phyloP scores from a whole-genome alignment of 2,888 invertebrate genomes.

The Dicroscelio sp. region DNA sequence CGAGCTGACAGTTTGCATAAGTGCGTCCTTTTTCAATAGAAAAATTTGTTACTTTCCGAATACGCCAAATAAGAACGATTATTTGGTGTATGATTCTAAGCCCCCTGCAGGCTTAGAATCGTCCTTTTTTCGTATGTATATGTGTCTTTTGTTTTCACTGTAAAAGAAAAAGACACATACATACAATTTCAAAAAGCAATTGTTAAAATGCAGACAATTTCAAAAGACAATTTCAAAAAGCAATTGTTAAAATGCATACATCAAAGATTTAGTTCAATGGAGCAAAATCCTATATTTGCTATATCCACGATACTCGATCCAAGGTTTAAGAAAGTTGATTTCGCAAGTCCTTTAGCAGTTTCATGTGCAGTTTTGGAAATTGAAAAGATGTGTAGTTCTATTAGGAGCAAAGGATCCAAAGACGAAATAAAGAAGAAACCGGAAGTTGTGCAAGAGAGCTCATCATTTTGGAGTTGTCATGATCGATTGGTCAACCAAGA shows the following conservation, averaged over 20 bases:
- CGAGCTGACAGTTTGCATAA: too few species aligned
- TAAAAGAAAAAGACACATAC: too few species aligned
- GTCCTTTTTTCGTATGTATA: too few species aligned
- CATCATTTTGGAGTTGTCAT: constrained; percentile 16
- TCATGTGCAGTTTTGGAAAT: constrained; percentile 3
- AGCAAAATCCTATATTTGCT: constrained; percentile 8
- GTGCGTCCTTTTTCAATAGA: too few species aligned
- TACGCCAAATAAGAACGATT: too few species aligned
- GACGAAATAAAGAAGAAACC: not conserved
- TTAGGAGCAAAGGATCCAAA: not conserved
- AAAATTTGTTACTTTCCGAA: too few species aligned
- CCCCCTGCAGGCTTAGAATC: too few species aligned
- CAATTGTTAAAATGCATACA: not conserved
- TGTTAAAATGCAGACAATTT: not conserved
- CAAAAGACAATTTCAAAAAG: not conserved
- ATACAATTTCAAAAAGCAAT: not conserved
- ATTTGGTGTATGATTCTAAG: too few species aligned
- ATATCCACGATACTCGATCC: constrained; percentile 44
- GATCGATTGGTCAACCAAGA: not conserved
- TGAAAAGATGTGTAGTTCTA: not conserved
- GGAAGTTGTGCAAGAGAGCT: not conserved
- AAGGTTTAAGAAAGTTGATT: constrained; percentile 48
- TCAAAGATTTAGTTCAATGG: constrained; percentile 6
- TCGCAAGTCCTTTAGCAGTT: constrained; percentile 16
- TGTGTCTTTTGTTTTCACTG: too few species aligned